These are phyloP conservation scores for Pitangus sulphuratus DNA, from an alignment of 2,797 vertebrate species.

Conservation along the genomic window DNA sequence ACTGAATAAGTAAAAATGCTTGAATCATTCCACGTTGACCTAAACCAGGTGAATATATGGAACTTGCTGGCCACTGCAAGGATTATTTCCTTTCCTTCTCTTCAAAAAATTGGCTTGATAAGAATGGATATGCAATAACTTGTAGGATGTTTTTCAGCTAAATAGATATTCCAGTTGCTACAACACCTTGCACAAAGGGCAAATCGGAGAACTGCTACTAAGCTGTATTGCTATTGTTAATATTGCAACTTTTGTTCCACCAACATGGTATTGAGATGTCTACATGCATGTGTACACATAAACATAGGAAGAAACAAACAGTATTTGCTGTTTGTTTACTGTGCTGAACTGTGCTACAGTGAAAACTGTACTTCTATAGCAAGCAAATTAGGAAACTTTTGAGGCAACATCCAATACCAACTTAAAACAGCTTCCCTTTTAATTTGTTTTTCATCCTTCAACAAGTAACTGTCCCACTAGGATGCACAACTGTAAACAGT, in stretches of 20 bases:
- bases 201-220: background rate
- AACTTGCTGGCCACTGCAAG: background rate
- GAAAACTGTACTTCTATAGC: conserved; percentile 52
- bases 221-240: background rate
- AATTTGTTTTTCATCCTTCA: conserved; percentile 69
- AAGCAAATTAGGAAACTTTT: conserved; percentile 65
- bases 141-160: background rate
- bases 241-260: background rate
- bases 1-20: background rate
- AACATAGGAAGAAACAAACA: background rate
- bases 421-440: conserved; percentile 60
- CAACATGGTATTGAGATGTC: background rate
- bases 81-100: background rate
- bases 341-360: background rate
- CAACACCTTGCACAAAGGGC: background rate
- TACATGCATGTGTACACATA: background rate
- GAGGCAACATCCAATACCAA: conserved; percentile 24
- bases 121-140: background rate
- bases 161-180: background rate
- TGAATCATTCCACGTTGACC: background rate
- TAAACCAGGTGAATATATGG: background rate
- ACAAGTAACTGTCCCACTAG: conserved; percentile 31
- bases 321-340: background rate
- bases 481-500: conserved; percentile 44
- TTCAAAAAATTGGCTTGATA: background rate